phyloP scores from a whole-genome alignment of 2,113 vertebrate species.

The Verasper variegatus region DNA sequence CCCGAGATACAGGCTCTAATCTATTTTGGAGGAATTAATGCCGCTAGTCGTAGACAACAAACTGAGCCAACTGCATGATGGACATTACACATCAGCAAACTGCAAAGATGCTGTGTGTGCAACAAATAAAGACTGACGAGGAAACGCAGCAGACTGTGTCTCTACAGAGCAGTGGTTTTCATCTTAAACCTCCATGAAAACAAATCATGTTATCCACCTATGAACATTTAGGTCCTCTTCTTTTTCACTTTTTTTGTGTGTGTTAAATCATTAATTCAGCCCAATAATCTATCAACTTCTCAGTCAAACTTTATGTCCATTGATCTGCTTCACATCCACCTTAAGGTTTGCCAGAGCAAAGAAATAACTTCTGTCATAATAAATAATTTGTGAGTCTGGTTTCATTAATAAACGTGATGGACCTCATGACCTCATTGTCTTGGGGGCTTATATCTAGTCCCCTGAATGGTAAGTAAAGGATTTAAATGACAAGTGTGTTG shows the following conservation, averaged over 20 bases:
- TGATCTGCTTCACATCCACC: not conserved
- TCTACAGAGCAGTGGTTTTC: not conserved
- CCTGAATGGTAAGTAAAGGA: no score
- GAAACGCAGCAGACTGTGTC: not conserved
- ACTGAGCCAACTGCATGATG: conserved; percentile 28
- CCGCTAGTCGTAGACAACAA: conserved; percentile 25
- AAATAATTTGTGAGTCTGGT: not conserved
- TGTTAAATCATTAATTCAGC: no score
- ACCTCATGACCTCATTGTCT: not conserved
- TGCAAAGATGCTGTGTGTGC: conserved; percentile 5
- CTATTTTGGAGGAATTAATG: conserved; percentile 71
- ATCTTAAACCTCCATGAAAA: not conserved
- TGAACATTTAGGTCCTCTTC: not conserved
- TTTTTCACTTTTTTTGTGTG: no score
- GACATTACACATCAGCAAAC: conserved; percentile 45
- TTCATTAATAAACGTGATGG: not conserved
- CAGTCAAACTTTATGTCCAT: not conserved
- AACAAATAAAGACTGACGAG: not conserved
- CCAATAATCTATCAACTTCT: not conserved
- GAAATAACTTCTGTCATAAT: not conserved
- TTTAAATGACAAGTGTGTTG: no score
- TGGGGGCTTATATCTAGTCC: not conserved
- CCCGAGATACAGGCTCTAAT: conserved; percentile 69
- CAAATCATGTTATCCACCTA: not conserved
- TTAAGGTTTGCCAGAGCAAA: not conserved